Evolutionary conservation across 1,140 invertebrate genomes (phyloP).

Genomic region (Drosophila mojavensis): DNA sequence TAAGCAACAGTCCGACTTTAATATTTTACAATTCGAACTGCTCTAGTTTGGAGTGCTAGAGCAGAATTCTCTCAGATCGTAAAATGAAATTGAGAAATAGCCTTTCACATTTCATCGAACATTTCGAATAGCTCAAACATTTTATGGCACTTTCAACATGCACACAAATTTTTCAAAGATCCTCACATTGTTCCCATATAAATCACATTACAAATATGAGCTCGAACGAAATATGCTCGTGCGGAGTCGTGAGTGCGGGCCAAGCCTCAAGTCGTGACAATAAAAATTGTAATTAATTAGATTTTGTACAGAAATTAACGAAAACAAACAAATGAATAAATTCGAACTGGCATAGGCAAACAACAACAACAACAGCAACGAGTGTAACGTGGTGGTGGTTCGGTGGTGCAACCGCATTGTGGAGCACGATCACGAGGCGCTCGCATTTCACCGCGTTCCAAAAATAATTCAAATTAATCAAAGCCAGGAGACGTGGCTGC

Average conservation of each 20-base stretch:
- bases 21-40: neutral
- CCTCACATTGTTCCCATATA: conserved; percentile 67
- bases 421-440: conserved; percentile 47
- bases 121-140: conserved; percentile 65
- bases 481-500: conserved; percentile 23
- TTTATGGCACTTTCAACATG: conserved; percentile 67
- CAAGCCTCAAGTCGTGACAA: conserved; percentile 68
- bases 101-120: conserved; percentile 72
- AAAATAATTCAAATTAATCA: conserved; percentile 80
- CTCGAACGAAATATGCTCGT: conserved; percentile 15
- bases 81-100: conserved; percentile 74
- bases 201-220: conserved; percentile 58
- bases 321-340: conserved; percentile 61
- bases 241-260: conserved; percentile 26
- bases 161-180: conserved; percentile 24
- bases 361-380: conserved; percentile 28
- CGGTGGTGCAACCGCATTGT: conserved; percentile 12
- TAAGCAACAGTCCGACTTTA: neutral
- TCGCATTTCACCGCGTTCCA: conserved; percentile 61
- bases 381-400: neutral
- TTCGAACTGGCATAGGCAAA: conserved; percentile 38
- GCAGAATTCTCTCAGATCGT: conserved; percentile 64
- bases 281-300: conserved; percentile 81
- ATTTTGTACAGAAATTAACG: conserved; percentile 55
- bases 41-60: conserved; percentile 7